These are phyloP conservation scores for Caranx ignobilis DNA, from an alignment of 2,113 vertebrate species.

Conservation along the genomic window DNA sequence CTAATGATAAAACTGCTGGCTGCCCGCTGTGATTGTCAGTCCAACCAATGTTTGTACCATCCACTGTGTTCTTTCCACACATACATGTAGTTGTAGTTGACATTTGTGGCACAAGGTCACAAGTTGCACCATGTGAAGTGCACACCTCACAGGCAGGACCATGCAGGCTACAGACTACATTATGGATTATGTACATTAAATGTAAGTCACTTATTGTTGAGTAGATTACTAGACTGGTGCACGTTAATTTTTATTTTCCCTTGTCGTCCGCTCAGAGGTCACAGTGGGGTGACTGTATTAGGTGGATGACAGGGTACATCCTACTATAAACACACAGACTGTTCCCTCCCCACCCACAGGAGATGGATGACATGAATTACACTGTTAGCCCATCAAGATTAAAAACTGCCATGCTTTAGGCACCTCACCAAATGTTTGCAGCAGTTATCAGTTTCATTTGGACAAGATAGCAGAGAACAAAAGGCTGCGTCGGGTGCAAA, in stretches of 20 bases:
- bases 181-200: constrained; percentile 53
- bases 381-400: not conserved
- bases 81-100: not conserved
- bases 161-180: constrained; percentile 21
- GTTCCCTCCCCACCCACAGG: not conserved
- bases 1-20: no score
- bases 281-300: constrained; percentile 1
- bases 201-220: constrained; percentile 41
- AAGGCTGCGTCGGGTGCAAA: not conserved
- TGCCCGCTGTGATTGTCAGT: no score
- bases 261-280: constrained; percentile 18
- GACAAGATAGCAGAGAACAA: not conserved
- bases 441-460: not conserved
- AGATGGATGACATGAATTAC: not conserved
- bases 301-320: constrained; percentile 10
- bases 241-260: constrained; percentile 41
- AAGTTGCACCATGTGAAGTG: not conserved
- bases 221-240: constrained; percentile 32
- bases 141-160: constrained; percentile 15
- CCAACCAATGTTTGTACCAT: not conserved
- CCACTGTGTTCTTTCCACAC: not conserved
- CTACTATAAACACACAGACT: constrained; percentile 1
- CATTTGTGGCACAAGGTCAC: not conserved
- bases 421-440: not conserved
- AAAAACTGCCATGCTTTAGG: not conserved